Evolutionary conservation across 2,888 invertebrate genomes (phyloP).

Genomic region (Perdita meconis): DNA sequence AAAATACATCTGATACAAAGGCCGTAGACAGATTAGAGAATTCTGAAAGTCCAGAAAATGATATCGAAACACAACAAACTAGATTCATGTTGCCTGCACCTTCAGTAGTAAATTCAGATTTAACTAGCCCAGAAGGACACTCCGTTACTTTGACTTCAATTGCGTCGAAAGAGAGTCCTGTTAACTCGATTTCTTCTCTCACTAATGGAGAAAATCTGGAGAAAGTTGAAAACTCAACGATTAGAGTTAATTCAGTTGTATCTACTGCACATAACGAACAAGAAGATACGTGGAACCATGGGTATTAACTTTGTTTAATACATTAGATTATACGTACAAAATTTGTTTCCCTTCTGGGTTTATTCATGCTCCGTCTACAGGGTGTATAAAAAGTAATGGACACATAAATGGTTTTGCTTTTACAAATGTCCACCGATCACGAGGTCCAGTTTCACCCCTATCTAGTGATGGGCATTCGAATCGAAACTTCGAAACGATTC

Average conservation of each 20-base stretch:
- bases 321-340: background rate
- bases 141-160: conserved; percentile 74
- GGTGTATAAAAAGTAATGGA: no score
- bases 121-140: conserved; percentile 74
- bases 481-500: no score
- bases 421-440: no score
- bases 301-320: conserved; percentile 20
- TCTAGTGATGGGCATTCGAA: no score
- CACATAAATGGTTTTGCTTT: no score
- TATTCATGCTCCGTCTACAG: no score
- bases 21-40: conserved; percentile 50
- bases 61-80: conserved; percentile 47
- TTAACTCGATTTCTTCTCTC: conserved; percentile 85
- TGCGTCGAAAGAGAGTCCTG: conserved; percentile 86
- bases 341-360: no score
- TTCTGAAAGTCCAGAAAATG: conserved; percentile 60
- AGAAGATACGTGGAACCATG: conserved; percentile 8
- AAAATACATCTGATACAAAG: conserved; percentile 64
- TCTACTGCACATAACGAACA: conserved; percentile 5
- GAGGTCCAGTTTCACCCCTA: no score
- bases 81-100: conserved; percentile 67
- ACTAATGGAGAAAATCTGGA: conserved; percentile 80
- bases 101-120: conserved; percentile 70
- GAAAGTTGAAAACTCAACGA: conserved; percentile 84
- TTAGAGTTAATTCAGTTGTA: conserved; percentile 24